Conservation (phyloP, 1,140 invertebrate genomes). For the Nephotettix cincticeps region DNA sequence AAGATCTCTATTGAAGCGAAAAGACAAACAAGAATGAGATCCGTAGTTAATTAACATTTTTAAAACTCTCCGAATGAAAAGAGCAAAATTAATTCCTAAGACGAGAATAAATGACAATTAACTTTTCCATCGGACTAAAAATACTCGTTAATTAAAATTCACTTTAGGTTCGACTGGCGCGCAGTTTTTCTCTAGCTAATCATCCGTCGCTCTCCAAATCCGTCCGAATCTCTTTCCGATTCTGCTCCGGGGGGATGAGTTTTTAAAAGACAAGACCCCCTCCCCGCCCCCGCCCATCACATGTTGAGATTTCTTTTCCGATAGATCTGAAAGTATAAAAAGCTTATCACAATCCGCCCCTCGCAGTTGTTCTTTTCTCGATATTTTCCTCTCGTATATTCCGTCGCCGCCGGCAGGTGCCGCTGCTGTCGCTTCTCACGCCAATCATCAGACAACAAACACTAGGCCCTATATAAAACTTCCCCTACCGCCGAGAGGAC, state of each 20-base stretch:
- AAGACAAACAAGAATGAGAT: conserved; percentile 1
- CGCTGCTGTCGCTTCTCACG: background rate
- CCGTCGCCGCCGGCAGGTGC: background rate
- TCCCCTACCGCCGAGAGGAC: background rate
- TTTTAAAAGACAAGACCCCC: conserved; percentile 26
- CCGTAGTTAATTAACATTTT: conserved; percentile 5
- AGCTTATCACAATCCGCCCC: conserved; percentile 30
- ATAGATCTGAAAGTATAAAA: conserved; percentile 34
- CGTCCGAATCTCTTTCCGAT: conserved; percentile 13
- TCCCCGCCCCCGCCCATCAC: background rate
- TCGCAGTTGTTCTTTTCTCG: conserved; percentile 22
- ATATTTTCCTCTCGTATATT: conserved; percentile 21
- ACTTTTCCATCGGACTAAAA: conserved; percentile 21
- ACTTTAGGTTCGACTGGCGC: background rate
- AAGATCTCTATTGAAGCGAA: conserved; percentile 4
- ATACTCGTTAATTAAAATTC: conserved; percentile 19
- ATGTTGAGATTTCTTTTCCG: conserved; percentile 31
- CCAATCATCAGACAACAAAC: conserved; percentile 2
- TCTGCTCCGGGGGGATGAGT: conserved; percentile 17
- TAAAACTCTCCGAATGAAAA: conserved; percentile 32
- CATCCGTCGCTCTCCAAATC: conserved; percentile 20
- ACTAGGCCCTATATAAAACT: background rate
- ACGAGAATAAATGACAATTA: conserved; percentile 23
- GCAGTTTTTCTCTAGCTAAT: conserved; percentile 18
- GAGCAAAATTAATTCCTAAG: conserved; percentile 31